Percentiles rank a stretch among this genome's conserved stretches.
These are phyloP conservation scores for Dryococelus australis DNA, from an alignment of 2,888 invertebrate species.

Conservation along the genomic window DNA sequence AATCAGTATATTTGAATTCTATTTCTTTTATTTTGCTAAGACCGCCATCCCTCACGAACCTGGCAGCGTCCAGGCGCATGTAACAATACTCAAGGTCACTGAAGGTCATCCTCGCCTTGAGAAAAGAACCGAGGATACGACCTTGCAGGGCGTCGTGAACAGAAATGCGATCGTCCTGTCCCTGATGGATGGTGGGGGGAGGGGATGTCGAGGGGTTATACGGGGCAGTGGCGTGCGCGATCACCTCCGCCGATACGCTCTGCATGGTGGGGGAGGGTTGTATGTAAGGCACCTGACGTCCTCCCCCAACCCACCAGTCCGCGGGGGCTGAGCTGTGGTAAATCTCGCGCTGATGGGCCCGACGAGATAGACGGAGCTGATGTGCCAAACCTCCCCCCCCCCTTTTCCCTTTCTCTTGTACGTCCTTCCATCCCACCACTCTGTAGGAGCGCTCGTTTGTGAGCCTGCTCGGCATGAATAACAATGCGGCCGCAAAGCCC, in stretches of 20 bases:
- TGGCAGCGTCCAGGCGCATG: too few relatives aligned
- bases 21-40: too few relatives aligned
- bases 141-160: too few relatives aligned
- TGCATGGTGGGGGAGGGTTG: neutral
- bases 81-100: too few relatives aligned
- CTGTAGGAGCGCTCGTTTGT: constrained; percentile 42
- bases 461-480: constrained; percentile 23
- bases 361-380: constrained; percentile 20
- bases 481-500: constrained; percentile 28
- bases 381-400: neutral
- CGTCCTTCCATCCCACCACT: constrained; percentile 47
- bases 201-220: neutral
- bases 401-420: constrained; percentile 42
- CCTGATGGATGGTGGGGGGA: too few relatives aligned
- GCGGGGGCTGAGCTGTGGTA: constrained; percentile 29
- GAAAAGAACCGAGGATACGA: too few relatives aligned
- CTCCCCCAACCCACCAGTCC: neutral
- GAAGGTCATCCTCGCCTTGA: too few relatives aligned
- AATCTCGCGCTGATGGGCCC: constrained; percentile 34
- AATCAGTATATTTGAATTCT: too few relatives aligned
- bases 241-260: neutral
- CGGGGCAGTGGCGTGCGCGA: neutral
- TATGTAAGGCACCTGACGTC: constrained; percentile 1
- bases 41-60: too few relatives aligned
- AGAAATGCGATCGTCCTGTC: too few relatives aligned